Percentiles rank a stretch among this genome's conserved stretches.
Conservation (phyloP, 2,888 invertebrate species). For the Yponomeuta evonymella region DNA sequence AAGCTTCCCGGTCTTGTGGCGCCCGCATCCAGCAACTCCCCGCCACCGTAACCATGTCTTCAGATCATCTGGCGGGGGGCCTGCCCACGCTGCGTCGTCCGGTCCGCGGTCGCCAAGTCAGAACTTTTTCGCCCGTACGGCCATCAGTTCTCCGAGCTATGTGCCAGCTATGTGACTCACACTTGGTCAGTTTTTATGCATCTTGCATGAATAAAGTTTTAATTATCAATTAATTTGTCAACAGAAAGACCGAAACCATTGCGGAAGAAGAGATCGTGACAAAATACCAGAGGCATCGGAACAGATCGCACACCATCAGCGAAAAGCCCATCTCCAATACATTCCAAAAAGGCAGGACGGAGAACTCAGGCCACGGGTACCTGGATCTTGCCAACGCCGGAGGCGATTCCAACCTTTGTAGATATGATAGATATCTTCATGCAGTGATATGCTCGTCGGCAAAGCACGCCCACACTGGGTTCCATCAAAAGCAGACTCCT, state of each 20-base stretch:
- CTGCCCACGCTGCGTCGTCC: too few relatives aligned
- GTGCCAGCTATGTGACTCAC: too few relatives aligned
- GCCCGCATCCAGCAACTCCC: too few relatives aligned
- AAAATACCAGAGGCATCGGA: constrained; percentile 64
- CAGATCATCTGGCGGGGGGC: too few relatives aligned
- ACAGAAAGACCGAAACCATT: constrained; percentile 76
- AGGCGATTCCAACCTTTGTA: constrained; percentile 72
- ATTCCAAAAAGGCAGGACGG: constrained; percentile 57
- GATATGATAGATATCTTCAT: constrained; percentile 79
- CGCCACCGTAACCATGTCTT: too few relatives aligned
- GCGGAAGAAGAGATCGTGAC: constrained; percentile 53
- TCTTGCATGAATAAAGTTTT: background rate
- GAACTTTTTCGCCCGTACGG: too few relatives aligned
- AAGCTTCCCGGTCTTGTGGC: too few relatives aligned
- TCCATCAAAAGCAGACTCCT: constrained; percentile 54
- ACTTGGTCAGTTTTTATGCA: constrained; percentile 6
- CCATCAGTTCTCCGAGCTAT: too few relatives aligned
- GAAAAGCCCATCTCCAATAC: constrained; percentile 56
- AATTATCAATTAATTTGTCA: constrained; percentile 28
- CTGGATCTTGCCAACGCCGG: constrained; percentile 75
- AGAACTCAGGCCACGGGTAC: constrained; percentile 71
- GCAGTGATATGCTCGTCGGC: constrained; percentile 78
- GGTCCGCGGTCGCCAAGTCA: too few relatives aligned
- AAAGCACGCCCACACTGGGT: constrained; percentile 64
- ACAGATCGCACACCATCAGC: constrained; percentile 71